Conservation (phyloP, 2,888 invertebrate genomes). For the Esperia sulphurella region DNA sequence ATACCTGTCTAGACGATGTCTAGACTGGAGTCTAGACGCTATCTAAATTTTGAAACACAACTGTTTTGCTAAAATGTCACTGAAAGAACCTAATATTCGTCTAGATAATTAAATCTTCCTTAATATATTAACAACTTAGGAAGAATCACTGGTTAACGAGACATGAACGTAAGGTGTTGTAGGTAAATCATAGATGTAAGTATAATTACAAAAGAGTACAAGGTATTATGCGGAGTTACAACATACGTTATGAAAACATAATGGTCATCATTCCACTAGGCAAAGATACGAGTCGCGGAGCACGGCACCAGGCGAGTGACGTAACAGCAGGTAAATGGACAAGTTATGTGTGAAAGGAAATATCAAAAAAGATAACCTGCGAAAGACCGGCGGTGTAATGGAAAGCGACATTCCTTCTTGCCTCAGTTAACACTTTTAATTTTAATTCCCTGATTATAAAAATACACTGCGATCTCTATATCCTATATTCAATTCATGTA, state of each 20-base stretch:
- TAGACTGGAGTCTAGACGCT: constrained; percentile 72
- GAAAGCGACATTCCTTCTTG: neutral
- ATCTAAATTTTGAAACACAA: constrained; percentile 48
- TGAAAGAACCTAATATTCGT: neutral
- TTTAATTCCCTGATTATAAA: too few species aligned
- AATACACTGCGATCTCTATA: too few species aligned
- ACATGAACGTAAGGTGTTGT: neutral
- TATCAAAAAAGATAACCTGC: neutral
- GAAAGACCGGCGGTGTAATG: neutral
- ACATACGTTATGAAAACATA: constrained; percentile 18
- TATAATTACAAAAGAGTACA: neutral
- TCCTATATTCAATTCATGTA: too few species aligned
- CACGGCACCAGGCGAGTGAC: constrained; percentile 17
- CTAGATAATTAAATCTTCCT: neutral
- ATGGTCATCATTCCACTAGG: constrained; percentile 11
- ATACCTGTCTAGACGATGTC: constrained; percentile 76
- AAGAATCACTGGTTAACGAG: neutral
- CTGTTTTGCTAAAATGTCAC: constrained; percentile 1
- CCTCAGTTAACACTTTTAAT: too few species aligned
- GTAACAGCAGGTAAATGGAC: constrained; percentile 13
- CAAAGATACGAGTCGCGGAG: constrained; percentile 17
- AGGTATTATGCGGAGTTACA: constrained; percentile 2
- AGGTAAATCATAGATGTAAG: neutral
- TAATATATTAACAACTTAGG: neutral
- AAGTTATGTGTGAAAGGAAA: neutral